Base-by-base conservation (phyloP, 30 jellyfish, hydroid and myxozoan genomes). In the Cassiopea andromeda region DNA sequence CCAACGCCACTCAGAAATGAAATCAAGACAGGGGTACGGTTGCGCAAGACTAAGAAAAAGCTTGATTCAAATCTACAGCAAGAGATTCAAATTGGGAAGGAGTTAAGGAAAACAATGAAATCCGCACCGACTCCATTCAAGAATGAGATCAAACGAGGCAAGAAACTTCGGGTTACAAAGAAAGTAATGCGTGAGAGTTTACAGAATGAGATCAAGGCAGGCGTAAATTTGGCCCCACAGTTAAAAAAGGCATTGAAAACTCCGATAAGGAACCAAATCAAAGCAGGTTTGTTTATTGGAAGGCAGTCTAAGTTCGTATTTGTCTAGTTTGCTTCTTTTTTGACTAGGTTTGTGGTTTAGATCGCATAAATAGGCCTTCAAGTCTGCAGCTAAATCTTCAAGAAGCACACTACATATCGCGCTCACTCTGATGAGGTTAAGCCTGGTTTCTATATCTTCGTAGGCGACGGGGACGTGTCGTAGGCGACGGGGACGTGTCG, bases 1-100 rank as follows among this genome's bases (percentile, higher is more conserved):
- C 96, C 92, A 69, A 94, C 98, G 46, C 98, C 98, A 47, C 75
- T 94, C 66, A 85, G 87, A 77, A 69, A 90, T 27, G 94, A 89
- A 43, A 94, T 94, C 6, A 77, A 77, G 76, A 81, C 48, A 38
- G 97, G 97, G 8, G 79, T 76, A 2, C 38, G 43, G 61, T 73
- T 90, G 78, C 70, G 92, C 27, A 70, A 6, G 69, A 81, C 97
- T 4, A 90, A 81, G 66, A 70, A 81, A 85, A 81, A 7, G 57
- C 69, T 90, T 78, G 83, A 19, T 43, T 43, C 85, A 12, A 17
- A 80, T 17, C 68, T 90, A 27, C 89, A 83, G 58, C 59, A 57
- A 27, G 97, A 83, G 83, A 90, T 90, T n/a, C 47, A 68, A 13
- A 74, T 3, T 0, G 92, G 92, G 44, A 71, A 47, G 60, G 69